A percentile compares a stretch with the other conserved stretches of the same genome.
phyloP scores from a whole-genome alignment of 2,113 vertebrate species.

The Epinephelus cyanopodus region DNA sequence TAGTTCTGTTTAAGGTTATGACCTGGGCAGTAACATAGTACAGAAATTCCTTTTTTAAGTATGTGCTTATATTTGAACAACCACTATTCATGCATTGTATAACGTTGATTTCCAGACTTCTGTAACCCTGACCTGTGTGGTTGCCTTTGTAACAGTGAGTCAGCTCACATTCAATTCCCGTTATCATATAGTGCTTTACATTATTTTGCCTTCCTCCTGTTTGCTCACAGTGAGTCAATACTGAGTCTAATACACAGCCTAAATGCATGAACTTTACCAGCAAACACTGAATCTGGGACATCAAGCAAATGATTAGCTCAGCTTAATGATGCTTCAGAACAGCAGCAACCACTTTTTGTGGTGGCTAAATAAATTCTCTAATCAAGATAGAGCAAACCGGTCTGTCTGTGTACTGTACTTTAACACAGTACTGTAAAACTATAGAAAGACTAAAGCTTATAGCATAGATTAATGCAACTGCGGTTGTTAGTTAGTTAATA shows the following conservation, averaged over 20 bases:
- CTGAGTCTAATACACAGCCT: background rate
- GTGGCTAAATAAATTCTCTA: background rate
- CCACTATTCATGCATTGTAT: background rate
- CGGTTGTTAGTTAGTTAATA: too few relatives aligned
- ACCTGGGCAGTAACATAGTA: background rate
- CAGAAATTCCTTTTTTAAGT: background rate
- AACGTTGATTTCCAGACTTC: background rate
- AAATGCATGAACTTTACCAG: slow-evolving; percentile 2
- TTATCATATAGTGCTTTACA: background rate
- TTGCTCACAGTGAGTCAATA: background rate
- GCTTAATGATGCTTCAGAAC: slow-evolving; percentile 26
- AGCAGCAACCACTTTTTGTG: background rate
- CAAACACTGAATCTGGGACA: slow-evolving; percentile 55
- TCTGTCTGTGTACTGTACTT: background rate
- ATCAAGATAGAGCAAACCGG: background rate
- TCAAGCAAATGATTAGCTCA: slow-evolving; percentile 55
- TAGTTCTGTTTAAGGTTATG: background rate
- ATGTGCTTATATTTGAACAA: background rate
- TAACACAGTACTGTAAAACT: background rate
- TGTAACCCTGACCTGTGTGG: background rate
- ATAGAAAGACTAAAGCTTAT: background rate
- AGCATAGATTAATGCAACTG: background rate
- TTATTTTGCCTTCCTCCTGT: background rate
- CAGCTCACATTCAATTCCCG: background rate
- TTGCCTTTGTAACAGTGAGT: background rate